These are phyloP conservation scores for Anastatus disparis DNA, from an alignment of 1,140 invertebrate species.

Conservation along the genomic window DNA sequence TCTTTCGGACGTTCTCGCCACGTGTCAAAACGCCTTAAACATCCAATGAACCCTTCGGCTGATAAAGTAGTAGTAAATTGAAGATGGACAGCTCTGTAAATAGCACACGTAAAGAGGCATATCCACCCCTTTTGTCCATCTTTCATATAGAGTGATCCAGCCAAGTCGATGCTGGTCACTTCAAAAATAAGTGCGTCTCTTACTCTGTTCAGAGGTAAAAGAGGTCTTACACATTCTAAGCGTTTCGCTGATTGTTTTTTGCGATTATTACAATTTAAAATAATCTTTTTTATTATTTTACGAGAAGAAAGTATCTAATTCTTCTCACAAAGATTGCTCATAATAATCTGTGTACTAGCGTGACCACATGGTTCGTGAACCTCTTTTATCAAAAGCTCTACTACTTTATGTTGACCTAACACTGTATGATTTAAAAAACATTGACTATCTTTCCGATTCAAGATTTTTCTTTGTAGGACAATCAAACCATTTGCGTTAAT, in stretches of 20 bases:
- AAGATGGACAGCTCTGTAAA: conserved; percentile 47
- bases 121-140: conserved; percentile 4
- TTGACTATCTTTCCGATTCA: neutral
- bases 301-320: neutral
- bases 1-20: conserved; percentile 46
- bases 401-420: neutral
- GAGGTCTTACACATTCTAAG: neutral
- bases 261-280: neutral
- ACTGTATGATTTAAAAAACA: neutral
- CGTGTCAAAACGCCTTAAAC: conserved; percentile 49
- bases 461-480: neutral
- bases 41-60: conserved; percentile 41
- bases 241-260: neutral
- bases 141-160: no score
- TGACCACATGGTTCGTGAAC: neutral
- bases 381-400: neutral
- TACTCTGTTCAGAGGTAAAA: neutral
- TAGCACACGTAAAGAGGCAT: neutral
- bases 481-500: neutral
- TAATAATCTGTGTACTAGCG: neutral
- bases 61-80: no score
- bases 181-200: neutral
- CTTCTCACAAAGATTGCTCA: neutral
- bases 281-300: neutral
- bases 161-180: no score